A percentile compares a stretch with the other conserved stretches of the same genome.
phyloP scores from a whole-genome alignment of 1,140 invertebrate species.

The Musca domestica region DNA sequence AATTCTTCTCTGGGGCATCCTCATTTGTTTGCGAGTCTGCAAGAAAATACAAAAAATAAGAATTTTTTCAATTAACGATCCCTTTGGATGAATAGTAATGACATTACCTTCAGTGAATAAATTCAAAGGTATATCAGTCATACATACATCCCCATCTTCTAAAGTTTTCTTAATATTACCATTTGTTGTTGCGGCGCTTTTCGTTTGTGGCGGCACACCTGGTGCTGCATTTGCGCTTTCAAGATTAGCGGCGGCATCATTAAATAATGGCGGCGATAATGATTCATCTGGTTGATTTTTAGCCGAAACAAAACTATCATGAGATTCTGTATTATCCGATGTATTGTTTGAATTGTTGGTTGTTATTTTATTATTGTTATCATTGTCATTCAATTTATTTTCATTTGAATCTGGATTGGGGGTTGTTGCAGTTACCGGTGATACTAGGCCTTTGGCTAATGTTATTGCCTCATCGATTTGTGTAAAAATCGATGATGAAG shows the following conservation, averaged over 20 bases:
- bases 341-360: neutral
- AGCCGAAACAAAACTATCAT: neutral
- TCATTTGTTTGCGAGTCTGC: slow-evolving; percentile 13
- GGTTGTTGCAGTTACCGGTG: neutral
- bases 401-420: neutral
- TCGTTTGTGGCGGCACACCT: no score
- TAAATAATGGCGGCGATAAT: neutral
- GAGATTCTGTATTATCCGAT: neutral
- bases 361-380: neutral
- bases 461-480: neutral
- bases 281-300: neutral
- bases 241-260: neutral
- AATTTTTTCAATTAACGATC: neutral
- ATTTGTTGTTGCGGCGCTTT: neutral
- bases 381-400: neutral
- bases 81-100: neutral
- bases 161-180: slow-evolving; percentile 1
- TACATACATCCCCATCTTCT: neutral
- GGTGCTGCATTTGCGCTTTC: neutral
- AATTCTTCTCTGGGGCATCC: neutral
- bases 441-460: no score
- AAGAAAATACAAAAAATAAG: neutral
- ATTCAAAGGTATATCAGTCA: slow-evolving; percentile 11
- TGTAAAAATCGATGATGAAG: neutral
- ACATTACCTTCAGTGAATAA: slow-evolving; percentile 13